Conservation (phyloP, 2,888 invertebrate genomes). For the Drosophila greeni region DNA sequence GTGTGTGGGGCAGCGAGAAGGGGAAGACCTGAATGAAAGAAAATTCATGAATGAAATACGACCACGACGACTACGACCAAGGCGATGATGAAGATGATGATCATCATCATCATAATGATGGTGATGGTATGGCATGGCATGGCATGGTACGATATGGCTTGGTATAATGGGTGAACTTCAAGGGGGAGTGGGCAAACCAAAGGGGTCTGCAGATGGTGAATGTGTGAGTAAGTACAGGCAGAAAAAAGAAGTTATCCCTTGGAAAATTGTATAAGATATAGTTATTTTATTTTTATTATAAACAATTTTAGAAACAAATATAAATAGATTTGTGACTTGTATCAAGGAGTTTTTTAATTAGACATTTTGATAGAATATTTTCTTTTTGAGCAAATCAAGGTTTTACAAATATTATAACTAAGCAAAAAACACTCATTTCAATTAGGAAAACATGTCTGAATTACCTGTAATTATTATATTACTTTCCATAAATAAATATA, state of each 20-base stretch:
- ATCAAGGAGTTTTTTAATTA: too few species aligned
- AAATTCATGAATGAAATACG: slow-evolving; percentile 74
- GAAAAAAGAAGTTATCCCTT: neutral
- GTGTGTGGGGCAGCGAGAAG: slow-evolving; percentile 3
- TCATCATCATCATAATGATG: slow-evolving; percentile 24
- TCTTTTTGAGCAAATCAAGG: neutral
- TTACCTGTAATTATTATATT: neutral
- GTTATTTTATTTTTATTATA: too few species aligned
- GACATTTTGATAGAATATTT: too few species aligned
- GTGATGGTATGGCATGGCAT: slow-evolving; percentile 12
- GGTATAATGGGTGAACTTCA: slow-evolving; percentile 27
- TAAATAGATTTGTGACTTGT: too few species aligned
- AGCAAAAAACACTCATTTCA: neutral
- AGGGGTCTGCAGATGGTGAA: slow-evolving; percentile 19
- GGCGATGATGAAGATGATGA: slow-evolving; percentile 34
- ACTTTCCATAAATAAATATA: neutral
- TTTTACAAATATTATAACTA: neutral
- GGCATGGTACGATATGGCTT: slow-evolving; percentile 17
- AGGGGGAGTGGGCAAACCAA: slow-evolving; percentile 12
- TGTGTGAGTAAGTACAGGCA: slow-evolving; percentile 16
- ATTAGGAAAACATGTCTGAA: too few species aligned
- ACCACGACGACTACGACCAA: slow-evolving; percentile 40
- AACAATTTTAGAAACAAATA: too few species aligned
- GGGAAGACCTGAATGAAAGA: slow-evolving; percentile 64
- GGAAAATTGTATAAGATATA: too few species aligned